phyloP scores from a whole-genome alignment of 2,797 vertebrate species.

The Acipenser ruthenus region DNA sequence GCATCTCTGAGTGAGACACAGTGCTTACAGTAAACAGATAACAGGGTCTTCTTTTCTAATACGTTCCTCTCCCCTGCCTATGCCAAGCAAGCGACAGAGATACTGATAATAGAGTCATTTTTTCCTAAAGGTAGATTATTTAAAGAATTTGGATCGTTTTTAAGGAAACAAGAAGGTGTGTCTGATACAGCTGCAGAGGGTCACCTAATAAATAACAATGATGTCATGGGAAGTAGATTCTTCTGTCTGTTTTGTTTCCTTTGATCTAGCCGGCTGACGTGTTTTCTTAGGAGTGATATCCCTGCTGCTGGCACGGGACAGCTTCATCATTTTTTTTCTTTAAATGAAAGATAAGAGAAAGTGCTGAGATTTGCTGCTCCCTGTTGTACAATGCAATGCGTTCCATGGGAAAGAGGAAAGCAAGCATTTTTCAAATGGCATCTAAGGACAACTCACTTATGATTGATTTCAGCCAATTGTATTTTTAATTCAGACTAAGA shows the following conservation, averaged over 20 bases:
- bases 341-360: conserved; percentile 19
- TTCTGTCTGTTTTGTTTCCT: conserved; percentile 32
- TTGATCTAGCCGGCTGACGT: conserved; percentile 33
- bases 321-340: conserved; percentile 14
- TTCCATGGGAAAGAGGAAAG: background rate
- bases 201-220: conserved; percentile 46
- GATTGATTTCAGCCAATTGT: too few species aligned
- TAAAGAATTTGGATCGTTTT: conserved; percentile 24
- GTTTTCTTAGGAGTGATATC: conserved; percentile 41
- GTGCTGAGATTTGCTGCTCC: conserved; percentile 7
- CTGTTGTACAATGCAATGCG: too few species aligned
- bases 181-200: conserved; percentile 41
- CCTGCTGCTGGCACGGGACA: conserved; percentile 27
- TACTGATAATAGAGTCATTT: conserved; percentile 22
- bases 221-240: conserved; percentile 50
- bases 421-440: too few species aligned
- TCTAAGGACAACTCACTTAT: too few species aligned
- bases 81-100: conserved; percentile 20
- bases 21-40: background rate
- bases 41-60: background rate
- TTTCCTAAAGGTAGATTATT: conserved; percentile 22
- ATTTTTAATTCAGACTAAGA: too few species aligned
- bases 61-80: background rate
- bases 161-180: conserved; percentile 55
- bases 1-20: background rate